Evolutionary conservation across 2,797 vertebrate genomes (phyloP).

Genomic region (Okamejei kenojei): DNA sequence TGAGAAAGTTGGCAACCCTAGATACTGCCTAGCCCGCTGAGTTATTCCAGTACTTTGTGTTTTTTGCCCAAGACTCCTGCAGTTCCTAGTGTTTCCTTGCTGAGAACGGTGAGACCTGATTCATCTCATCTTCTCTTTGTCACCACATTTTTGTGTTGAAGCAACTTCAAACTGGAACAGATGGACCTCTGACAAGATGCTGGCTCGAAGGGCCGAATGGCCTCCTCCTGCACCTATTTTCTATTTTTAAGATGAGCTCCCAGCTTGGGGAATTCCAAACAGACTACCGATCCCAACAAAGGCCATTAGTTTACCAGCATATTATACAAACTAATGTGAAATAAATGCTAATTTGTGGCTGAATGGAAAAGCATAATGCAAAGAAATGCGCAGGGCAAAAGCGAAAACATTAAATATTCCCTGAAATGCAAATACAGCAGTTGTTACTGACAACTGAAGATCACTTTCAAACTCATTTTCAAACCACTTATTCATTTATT

Average conservation of each 20-base stretch:
- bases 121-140: neutral
- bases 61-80: too few relatives aligned
- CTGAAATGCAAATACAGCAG: neutral
- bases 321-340: neutral
- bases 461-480: neutral
- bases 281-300: neutral
- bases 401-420: neutral
- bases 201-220: too few relatives aligned
- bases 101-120: too few relatives aligned
- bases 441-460: neutral
- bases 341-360: neutral
- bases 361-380: neutral
- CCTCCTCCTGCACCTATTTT: too few relatives aligned
- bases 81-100: too few relatives aligned
- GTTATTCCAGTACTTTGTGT: too few relatives aligned
- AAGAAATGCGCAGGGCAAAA: neutral
- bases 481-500: neutral
- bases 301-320: conserved; percentile 4
- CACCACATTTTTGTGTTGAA: neutral
- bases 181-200: neutral
- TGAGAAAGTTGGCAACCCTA: too few relatives aligned
- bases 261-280: neutral
- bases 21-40: too few relatives aligned
- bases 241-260: neutral
- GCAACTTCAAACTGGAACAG: neutral